phyloP scores from a whole-genome alignment of 2,888 invertebrate genomes.

The Mimumesa dahlbomi region DNA sequence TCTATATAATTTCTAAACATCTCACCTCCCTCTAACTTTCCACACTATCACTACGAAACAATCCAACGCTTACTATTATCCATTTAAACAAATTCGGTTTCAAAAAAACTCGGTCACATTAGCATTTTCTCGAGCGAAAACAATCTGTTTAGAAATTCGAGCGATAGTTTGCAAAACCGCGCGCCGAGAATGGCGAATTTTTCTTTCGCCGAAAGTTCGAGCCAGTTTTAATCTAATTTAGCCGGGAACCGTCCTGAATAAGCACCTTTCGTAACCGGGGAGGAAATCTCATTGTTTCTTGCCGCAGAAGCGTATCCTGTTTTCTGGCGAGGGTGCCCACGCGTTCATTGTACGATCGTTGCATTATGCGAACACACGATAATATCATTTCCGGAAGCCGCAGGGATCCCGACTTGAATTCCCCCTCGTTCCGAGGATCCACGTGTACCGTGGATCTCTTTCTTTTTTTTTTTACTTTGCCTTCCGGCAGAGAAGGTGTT shows the following conservation, averaged over 20 bases:
- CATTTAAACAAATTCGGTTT: no score
- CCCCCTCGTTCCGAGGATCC: neutral
- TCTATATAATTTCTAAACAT: no score
- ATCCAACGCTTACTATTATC: no score
- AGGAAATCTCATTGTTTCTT: conserved; percentile 47
- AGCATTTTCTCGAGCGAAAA: no score
- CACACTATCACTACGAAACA: no score
- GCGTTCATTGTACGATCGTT: conserved; percentile 48
- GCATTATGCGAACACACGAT: conserved; percentile 49
- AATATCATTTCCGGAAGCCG: conserved; percentile 57
- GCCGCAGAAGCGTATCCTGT: conserved; percentile 42
- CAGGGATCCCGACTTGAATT: conserved; percentile 24
- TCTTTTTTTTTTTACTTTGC: neutral
- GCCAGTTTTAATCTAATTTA: conserved; percentile 27
- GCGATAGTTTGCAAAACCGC: no score
- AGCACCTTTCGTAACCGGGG: conserved; percentile 33
- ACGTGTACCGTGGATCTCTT: neutral
- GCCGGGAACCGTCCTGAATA: conserved; percentile 13
- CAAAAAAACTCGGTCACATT: no score
- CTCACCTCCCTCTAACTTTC: no score
- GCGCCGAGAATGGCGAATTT: no score
- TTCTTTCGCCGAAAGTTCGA: neutral
- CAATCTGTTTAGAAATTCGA: no score
- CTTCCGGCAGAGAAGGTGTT: conserved; percentile 6
- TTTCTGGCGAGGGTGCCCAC: conserved; percentile 46